phyloP scores from a whole-genome alignment of 2,797 vertebrate species.

The Halcyon badia region DNA sequence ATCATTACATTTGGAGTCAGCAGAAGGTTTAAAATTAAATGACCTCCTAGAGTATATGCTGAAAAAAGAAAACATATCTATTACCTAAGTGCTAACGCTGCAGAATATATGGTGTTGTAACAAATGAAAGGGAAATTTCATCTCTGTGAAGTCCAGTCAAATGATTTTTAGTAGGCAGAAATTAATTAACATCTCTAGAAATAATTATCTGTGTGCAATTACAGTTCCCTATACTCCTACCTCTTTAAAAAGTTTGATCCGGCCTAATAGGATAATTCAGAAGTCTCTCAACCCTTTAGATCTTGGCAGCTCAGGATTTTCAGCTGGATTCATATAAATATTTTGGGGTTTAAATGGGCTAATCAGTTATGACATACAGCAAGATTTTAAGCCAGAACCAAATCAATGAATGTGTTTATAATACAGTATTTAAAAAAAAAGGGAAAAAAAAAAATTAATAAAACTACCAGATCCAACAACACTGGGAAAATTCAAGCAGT shows the following conservation, averaged over 20 bases:
- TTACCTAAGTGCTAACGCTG: background rate
- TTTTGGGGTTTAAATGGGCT: background rate
- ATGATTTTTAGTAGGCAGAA: conserved; percentile 19
- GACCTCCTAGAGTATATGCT: background rate
- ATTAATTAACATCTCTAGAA: background rate
- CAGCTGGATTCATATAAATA: background rate
- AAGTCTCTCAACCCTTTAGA: background rate
- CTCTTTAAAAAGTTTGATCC: background rate
- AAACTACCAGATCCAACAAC: background rate
- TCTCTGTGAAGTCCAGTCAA: background rate
- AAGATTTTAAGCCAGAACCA: background rate
- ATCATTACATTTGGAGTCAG: background rate
- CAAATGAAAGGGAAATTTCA: conserved; percentile 12
- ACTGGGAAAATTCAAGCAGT: background rate
- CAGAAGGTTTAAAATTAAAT: conserved; percentile 16
- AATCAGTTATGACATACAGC: background rate
- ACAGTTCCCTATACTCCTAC: background rate
- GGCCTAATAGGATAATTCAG: background rate
- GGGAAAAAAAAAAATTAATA: background rate
- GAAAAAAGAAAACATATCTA: background rate
- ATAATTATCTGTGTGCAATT: background rate
- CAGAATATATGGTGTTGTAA: background rate
- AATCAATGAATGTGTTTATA: background rate
- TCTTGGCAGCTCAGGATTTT: conserved; percentile 13
- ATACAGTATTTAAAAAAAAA: background rate